Base-by-base conservation (phyloP, 2,888 invertebrate genomes). In the Limnephilus auricula region DNA sequence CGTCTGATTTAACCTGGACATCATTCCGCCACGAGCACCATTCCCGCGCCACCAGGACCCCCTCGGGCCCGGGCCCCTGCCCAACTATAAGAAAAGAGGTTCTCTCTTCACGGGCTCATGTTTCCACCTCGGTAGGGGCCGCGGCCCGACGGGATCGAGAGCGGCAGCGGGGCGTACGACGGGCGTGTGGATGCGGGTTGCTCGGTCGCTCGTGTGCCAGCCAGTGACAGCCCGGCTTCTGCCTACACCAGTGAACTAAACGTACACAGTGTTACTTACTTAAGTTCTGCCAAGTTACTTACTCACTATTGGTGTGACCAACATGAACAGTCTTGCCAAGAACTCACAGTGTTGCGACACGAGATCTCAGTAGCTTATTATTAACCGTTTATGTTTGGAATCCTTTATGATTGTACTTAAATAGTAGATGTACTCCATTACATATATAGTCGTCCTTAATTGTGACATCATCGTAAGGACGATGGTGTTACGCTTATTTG, bases 1-100 rank as follows among this genome's bases (percentile, higher is more conserved):
- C 97, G 97, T 95, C 96, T 97, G 95, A 97, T 97, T 96, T 97
- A 96, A 95, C 95, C 95, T 95, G 95, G 91, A 89, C 91, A 65
- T 65, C 92, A 92, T 92, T 92, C 92, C 34, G 32, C 91, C 40
- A 79, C 90, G n/a, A 87, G 40, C 40, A 40, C 12, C 40, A 40
- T 92, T 45, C 65, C 40, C 45, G 82, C 90, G 88, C 65, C 90
- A 45, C 34, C 79, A 30, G 78, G 34, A 9, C 84, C 45, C 25
- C 37, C 37, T 37, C 84, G 65, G 65, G 13, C n/a, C 83, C 15
- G 80, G 90, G 87, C 78, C 34, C 37, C 25, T 79, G 40, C n/a
- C 50, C n/a, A 79, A 90, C 31, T 82, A 31, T 31, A 89, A 89
- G 80, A 89, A 80, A 50, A 80, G 80, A 50, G 89, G 40, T 80